Evolutionary conservation across 2,888 invertebrate genomes (phyloP), one percentile per base, ranked within the genome.

Genomic region (Catotricha subobsoleta): DNA sequence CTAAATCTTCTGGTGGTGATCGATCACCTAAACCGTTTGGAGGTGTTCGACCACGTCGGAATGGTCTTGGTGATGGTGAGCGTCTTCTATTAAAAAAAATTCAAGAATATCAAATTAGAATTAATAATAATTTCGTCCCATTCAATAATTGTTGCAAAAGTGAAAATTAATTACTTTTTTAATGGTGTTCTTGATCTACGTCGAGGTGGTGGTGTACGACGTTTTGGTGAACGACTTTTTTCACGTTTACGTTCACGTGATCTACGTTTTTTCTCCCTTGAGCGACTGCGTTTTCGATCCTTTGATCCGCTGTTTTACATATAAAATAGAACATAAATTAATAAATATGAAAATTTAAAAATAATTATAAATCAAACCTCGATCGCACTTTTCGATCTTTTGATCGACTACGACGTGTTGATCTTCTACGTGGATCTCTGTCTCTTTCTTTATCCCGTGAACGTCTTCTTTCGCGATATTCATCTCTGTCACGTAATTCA

Each of bases 1-100:
- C 87, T 43, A 97, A 62, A 51, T 86, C 86, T 50, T 73, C 71
- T 34, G 64, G 55, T 33, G 78, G 75, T 25, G 76, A 69, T 48
- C 71, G 69, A 40, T 62, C 59, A 45, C 73, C 70, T 38, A 68
- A 55, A 12, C 70, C 70, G 53, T 70, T 67, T 9, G 60, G 56
- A 27, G 62, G 60, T 44, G 67, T 54, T 49, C 67, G 48, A 3
- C 60, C 59, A 6, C 61, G 52, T 42, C 59, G 51, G 38, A 59
- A 59, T n/a, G 59, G 58, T 13, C 61, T 50, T 5, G 65, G 66
- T 2, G 66, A 65, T 33, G 58, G 60, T 36, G 60, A 62, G 13
- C 58, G 56, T 4, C 60, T 57, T 20, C 60, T 56, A 23, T 13
- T 13, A 10, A 44, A 47, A 53, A 37, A 42, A 15, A 6, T 33